Evolutionary conservation across 2,797 vertebrate species (phyloP).

Genomic region (Sitta carolinensis): DNA sequence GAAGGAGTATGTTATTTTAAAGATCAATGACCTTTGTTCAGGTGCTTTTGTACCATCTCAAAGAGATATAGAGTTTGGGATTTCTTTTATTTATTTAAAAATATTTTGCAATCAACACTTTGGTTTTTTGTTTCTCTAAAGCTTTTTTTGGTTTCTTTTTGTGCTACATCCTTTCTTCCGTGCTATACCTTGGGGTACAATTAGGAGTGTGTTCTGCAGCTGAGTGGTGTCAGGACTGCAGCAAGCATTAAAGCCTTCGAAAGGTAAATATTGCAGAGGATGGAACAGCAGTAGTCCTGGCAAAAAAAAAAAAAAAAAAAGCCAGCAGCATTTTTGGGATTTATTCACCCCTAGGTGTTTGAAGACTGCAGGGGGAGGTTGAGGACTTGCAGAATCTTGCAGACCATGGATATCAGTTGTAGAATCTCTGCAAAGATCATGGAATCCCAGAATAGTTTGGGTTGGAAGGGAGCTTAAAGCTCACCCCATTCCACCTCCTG

Average conservation of each 20-base stretch:
- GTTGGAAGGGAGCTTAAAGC: background rate
- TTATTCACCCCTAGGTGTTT: background rate
- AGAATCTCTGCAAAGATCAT: background rate
- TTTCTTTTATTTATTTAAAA: conserved; percentile 28
- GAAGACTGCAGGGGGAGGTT: background rate
- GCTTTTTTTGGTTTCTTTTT: background rate
- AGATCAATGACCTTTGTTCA: background rate
- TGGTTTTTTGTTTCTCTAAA: background rate
- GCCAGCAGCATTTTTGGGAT: background rate
- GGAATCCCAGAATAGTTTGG: background rate
- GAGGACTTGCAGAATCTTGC: background rate
- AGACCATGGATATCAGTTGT: accelerated
- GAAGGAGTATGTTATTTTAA: background rate
- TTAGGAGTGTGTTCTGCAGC: conserved; percentile 49
- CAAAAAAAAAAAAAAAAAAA: background rate
- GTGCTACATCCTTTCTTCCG: background rate
- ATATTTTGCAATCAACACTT: background rate
- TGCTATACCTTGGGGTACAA: conserved; percentile 34
- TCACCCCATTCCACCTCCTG: background rate
- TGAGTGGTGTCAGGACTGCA: conserved; percentile 44
- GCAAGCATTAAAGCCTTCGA: background rate
- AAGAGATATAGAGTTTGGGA: background rate
- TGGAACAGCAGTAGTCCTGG: background rate
- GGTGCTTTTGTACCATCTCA: background rate
- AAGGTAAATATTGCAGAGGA: conserved; percentile 22